Percentiles rank a stretch among this genome's conserved stretches.
phyloP scores from a whole-genome alignment of 53 echinoderm and acorn worm genomes.

The Holothuria leucospilota region DNA sequence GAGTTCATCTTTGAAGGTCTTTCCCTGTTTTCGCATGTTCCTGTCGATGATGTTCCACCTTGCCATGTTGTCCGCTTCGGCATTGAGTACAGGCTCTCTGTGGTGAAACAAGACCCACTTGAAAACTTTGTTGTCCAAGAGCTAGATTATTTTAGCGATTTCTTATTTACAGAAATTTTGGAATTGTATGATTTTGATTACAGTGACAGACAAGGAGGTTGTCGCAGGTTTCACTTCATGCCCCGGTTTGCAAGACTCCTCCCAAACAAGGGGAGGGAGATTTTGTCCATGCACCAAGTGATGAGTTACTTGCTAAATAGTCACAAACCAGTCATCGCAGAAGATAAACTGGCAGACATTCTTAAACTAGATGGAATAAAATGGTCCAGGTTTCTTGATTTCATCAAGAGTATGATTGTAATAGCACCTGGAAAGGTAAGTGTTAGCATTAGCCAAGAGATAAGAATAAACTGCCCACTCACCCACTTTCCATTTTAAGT shows the following conservation, averaged over 20 bases:
- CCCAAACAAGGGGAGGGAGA: constrained; percentile 97
- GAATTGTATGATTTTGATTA: constrained; percentile 94
- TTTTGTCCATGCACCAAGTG: constrained; percentile 99
- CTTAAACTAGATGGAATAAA: constrained; percentile 66
- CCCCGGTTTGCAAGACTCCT: constrained; percentile 91
- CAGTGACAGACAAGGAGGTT: constrained; percentile 61
- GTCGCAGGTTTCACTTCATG: constrained; percentile 93
- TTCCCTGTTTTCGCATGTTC: constrained; percentile 80
- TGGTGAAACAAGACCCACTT: constrained; percentile 86
- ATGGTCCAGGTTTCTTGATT: constrained; percentile 80
- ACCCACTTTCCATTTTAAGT: too few relatives aligned
- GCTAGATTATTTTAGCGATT: constrained; percentile 85
- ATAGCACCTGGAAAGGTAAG: constrained; percentile 90
- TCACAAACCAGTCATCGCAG: constrained; percentile 71
- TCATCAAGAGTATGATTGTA: constrained; percentile 76
- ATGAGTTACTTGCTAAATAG: constrained; percentile 65
- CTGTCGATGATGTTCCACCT: constrained; percentile 74
- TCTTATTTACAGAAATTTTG: constrained; percentile 91
- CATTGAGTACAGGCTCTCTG: constrained; percentile 88
- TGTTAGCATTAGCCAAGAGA: background rate
- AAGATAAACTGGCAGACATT: constrained; percentile 69
- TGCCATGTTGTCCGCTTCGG: constrained; percentile 89
- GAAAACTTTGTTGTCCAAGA: constrained; percentile 94
- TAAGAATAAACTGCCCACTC: too few relatives aligned
- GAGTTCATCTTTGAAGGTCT: constrained; percentile 99